Percentiles rank a stretch among this genome's conserved stretches.
phyloP scores from a whole-genome alignment of 2,113 vertebrate genomes.

The Melanostigma gelatinosum region DNA sequence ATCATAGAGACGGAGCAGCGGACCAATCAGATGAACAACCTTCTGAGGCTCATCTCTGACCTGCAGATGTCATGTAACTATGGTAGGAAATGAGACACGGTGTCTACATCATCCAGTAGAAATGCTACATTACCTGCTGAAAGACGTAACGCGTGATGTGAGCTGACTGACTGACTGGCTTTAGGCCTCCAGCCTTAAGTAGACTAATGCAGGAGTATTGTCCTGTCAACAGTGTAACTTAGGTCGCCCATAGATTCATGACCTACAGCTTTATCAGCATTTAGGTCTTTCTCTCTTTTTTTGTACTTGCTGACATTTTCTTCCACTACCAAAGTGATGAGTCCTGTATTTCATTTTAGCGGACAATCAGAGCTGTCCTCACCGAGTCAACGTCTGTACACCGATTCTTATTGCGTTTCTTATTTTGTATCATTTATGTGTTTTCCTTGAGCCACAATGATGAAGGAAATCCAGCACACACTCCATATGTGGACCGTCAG shows the following conservation, averaged over 20 bases:
- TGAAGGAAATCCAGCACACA: no score
- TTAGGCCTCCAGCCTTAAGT: no score
- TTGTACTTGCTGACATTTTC: not conserved
- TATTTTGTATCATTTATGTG: not conserved
- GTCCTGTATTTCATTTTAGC: not conserved
- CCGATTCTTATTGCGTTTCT: not conserved
- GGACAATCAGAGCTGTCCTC: no score
- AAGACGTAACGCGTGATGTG: no score
- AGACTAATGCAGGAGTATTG: no score
- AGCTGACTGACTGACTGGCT: no score
- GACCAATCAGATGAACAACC: conserved; percentile 98
- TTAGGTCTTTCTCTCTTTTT: no score
- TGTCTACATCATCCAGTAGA: not conserved
- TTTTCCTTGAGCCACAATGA: not conserved
- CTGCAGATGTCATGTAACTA: conserved; percentile 95
- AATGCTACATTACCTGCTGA: no score
- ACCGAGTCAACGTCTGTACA: not conserved
- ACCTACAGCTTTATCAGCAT: no score
- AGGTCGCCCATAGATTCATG: no score
- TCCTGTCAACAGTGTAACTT: no score
- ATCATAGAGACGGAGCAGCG: conserved; percentile 96
- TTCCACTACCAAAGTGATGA: not conserved
- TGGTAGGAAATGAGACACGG: conserved; percentile 79
- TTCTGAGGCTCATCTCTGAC: conserved; percentile 94
- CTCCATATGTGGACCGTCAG: not conserved